Conservation (phyloP, 2,888 invertebrate genomes). For the Platycnemis pennipes region DNA sequence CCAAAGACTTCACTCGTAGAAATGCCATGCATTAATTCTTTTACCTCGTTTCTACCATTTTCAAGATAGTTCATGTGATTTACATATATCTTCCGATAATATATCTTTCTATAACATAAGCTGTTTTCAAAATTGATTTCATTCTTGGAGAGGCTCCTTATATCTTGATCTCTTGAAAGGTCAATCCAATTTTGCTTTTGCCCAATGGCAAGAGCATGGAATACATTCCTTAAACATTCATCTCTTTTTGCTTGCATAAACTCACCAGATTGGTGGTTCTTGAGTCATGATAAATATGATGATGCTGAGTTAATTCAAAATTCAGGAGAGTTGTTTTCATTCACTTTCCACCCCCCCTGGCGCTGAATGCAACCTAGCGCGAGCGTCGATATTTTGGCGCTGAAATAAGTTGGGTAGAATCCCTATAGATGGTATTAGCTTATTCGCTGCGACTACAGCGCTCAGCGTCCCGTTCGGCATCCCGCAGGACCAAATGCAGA, state of each 20-base stretch:
- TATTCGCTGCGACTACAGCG: background rate
- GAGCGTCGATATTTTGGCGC: background rate
- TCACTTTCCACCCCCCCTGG: background rate
- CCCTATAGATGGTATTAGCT: slow-evolving; percentile 1
- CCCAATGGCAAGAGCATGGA: too few relatives aligned
- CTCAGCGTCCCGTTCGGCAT: background rate
- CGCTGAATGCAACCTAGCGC: background rate
- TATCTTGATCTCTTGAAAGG: too few relatives aligned
- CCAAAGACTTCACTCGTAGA: too few relatives aligned
- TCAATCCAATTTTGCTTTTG: too few relatives aligned
- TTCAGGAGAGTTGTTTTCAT: background rate
- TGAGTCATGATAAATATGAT: background rate
- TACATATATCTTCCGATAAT: too few relatives aligned
- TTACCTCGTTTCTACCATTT: too few relatives aligned
- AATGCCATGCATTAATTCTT: too few relatives aligned
- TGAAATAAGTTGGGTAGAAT: background rate
- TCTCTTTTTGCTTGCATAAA: background rate
- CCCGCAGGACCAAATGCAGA: background rate
- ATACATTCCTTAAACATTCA: background rate
- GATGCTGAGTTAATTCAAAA: background rate
- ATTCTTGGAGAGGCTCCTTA: too few relatives aligned
- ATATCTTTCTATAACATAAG: too few relatives aligned
- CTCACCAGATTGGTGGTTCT: background rate
- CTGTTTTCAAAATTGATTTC: too few relatives aligned
- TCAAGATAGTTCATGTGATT: too few relatives aligned